Percentiles rank a stretch among this genome's conserved stretches.
phyloP scores from a whole-genome alignment of 35 echinoderm and acorn worm genomes.

The Heliocidaris tuberculata region DNA sequence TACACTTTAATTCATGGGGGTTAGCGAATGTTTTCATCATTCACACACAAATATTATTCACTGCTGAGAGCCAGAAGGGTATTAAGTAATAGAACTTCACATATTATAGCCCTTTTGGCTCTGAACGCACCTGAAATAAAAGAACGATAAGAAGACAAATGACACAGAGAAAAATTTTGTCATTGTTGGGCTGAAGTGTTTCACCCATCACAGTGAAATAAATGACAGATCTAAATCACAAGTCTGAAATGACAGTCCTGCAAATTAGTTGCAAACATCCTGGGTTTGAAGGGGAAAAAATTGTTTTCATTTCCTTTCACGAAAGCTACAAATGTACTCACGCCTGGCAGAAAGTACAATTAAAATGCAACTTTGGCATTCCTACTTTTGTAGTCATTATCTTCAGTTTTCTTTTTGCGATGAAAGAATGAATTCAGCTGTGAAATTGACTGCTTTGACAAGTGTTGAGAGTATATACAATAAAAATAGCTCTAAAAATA shows the following conservation, averaged over 20 bases:
- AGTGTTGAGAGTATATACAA: neutral
- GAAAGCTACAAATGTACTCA: neutral
- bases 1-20: no score
- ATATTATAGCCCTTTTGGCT: no score
- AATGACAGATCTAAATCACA: neutral
- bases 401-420: neutral
- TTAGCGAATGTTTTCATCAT: no score
- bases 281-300: neutral
- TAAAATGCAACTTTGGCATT: constrained; percentile 3
- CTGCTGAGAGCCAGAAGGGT: no score
- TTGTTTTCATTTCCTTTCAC: neutral
- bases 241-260: neutral
- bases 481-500: neutral
- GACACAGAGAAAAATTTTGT: no score
- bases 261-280: neutral
- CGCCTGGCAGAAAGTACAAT: neutral
- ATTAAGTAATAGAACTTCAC: no score
- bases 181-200: no score
- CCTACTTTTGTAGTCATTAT: neutral
- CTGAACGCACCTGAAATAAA: no score
- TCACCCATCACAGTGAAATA: no score
- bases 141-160: no score
- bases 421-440: neutral
- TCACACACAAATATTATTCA: no score
- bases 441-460: neutral